A percentile compares a stretch with the other conserved stretches of the same genome.
These are phyloP conservation scores for Catharus bicknelli DNA, from an alignment of 2,113 vertebrate genomes.

Conservation along the genomic window DNA sequence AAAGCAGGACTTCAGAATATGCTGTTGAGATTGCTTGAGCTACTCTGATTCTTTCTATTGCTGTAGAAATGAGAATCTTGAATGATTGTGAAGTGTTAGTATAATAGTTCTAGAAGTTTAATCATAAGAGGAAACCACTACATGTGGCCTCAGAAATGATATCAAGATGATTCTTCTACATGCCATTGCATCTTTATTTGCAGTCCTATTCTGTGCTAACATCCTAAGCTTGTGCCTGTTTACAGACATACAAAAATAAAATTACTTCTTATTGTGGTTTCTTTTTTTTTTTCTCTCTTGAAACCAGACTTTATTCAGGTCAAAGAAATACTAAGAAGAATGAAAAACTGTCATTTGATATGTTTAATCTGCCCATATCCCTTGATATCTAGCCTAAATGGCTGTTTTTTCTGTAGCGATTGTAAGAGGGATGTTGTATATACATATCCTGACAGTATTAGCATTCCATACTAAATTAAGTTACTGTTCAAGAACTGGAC, in stretches of 20 bases:
- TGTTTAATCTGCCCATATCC: fast-evolving
- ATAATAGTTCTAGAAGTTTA: neutral
- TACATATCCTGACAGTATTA: neutral
- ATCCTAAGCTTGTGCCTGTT: neutral
- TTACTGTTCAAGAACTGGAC: neutral
- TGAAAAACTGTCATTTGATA: neutral
- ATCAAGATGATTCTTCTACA: neutral
- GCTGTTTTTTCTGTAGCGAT: neutral
- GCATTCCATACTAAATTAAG: neutral
- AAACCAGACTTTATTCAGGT: neutral
- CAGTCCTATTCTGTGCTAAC: neutral
- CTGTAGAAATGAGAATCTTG: neutral
- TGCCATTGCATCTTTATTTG: neutral
- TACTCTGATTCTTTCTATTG: neutral
- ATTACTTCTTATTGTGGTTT: neutral
- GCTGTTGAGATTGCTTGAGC: neutral
- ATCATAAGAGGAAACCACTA: neutral
- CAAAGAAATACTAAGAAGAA: neutral
- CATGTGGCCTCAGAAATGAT: neutral
- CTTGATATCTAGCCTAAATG: neutral
- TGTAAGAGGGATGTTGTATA: neutral
- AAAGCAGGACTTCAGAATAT: neutral
- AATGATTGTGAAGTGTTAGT: neutral
- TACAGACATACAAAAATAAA: neutral
- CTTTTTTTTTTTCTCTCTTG: neutral